Conservation (phyloP, 2,888 invertebrate genomes). For the Leuctra nigra region DNA sequence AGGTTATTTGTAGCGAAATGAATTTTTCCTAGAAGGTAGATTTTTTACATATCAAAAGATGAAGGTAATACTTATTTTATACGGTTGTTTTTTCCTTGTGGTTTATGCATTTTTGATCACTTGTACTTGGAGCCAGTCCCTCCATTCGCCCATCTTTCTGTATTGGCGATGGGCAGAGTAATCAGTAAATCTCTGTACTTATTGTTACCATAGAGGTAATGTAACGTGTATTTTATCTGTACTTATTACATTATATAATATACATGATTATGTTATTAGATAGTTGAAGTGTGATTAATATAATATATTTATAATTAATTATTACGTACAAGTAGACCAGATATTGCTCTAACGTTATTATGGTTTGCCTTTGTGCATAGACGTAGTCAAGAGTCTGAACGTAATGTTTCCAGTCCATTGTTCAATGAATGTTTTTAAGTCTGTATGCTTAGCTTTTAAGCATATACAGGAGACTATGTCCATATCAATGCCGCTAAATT, state of each 20-base stretch:
- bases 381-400: slow-evolving; percentile 8
- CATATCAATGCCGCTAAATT: background rate
- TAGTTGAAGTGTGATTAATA: slow-evolving; percentile 19
- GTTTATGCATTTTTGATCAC: slow-evolving; percentile 29
- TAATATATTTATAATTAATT: slow-evolving; percentile 22
- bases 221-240: slow-evolving; percentile 13
- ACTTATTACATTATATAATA: background rate
- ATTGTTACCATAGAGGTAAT: slow-evolving; percentile 10
- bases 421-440: slow-evolving; percentile 19
- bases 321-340: slow-evolving; percentile 20
- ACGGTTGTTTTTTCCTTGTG: slow-evolving; percentile 24
- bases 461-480: background rate
- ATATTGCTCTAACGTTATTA: slow-evolving; percentile 24
- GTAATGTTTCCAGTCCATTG: slow-evolving; percentile 17
- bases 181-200: slow-evolving; percentile 7
- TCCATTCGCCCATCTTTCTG: slow-evolving; percentile 22
- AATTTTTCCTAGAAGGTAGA: slow-evolving; percentile 19
- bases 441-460: background rate
- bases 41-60: slow-evolving; percentile 25
- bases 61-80: slow-evolving; percentile 25
- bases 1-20: background rate
- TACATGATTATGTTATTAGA: background rate
- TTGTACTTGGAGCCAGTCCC: slow-evolving; percentile 17
- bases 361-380: slow-evolving; percentile 23
- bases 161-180: slow-evolving; percentile 6